Evolutionary conservation across 1,140 invertebrate species (phyloP).

Genomic region (Bacillus rossius): DNA sequence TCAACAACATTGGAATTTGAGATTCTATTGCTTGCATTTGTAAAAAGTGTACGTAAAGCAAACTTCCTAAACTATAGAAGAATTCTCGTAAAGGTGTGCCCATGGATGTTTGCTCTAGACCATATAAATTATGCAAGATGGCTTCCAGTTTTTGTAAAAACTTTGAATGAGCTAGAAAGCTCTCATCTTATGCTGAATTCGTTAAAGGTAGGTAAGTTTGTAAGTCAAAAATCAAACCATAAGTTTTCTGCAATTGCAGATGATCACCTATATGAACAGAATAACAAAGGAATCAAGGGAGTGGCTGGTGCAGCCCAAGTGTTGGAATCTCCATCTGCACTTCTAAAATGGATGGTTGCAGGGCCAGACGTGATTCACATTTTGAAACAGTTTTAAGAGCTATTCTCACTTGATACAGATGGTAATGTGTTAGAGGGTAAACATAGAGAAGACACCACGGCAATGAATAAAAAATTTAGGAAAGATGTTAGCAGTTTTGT

Average conservation of each 20-base stretch:
- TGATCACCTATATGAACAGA: slow-evolving; percentile 30
- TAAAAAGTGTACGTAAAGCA: slow-evolving; percentile 14
- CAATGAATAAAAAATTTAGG: too few relatives aligned
- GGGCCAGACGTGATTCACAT: too few relatives aligned
- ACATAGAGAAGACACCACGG: too few relatives aligned
- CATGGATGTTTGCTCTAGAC: slow-evolving; percentile 26
- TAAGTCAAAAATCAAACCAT: slow-evolving; percentile 17
- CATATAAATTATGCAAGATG: slow-evolving; percentile 26
- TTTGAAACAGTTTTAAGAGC: too few relatives aligned
- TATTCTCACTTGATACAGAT: too few relatives aligned
- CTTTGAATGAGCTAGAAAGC: slow-evolving; percentile 13
- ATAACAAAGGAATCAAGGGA: slow-evolving; percentile 24
- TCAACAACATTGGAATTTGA: slow-evolving; percentile 13
- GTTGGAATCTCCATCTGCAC: too few relatives aligned
- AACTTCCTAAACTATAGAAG: slow-evolving; percentile 24
- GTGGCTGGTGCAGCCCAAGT: too few relatives aligned
- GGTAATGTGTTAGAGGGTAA: too few relatives aligned
- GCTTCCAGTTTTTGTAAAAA: slow-evolving; percentile 26
- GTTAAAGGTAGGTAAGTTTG: slow-evolving; percentile 20
- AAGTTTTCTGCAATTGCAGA: slow-evolving; percentile 24
- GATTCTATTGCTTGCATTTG: slow-evolving; percentile 11
- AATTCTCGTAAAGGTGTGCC: slow-evolving; percentile 16
- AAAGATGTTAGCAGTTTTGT: too few relatives aligned
- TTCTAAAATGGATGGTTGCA: too few relatives aligned
- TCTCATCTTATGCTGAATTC: slow-evolving; percentile 5